Base-by-base conservation (phyloP, 2,888 invertebrate species). In the Cheilosia vernalis region DNA sequence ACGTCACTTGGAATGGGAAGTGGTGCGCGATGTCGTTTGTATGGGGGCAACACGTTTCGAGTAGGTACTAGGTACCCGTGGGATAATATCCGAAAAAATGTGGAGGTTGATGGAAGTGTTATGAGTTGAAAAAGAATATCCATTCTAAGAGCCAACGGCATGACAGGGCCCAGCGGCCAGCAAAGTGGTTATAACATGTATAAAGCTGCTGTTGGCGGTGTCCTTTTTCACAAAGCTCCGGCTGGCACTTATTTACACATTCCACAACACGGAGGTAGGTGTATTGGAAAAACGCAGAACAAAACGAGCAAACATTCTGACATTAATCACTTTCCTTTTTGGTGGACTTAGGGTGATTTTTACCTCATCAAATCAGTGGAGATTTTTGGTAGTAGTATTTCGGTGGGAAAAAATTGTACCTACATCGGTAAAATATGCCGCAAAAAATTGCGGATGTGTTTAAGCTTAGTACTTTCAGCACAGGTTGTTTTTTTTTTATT, bases 271-370 rank as follows among this genome's bases (percentile, higher is more conserved):
- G 42, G 37, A 40, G 6, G 37, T 4, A 21, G 30, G 9, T 30
- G 9, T 9, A 30, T 9, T 30, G 30, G 9, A 9, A 30, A 9
- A 30, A 30, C 10, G 17, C 47, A 33, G 44, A 61, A 42, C 53
- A 53, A 53, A n/a, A 27, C 13, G 61, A 61, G 51, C 27, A 53
- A 53, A 53, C 61, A 61, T 61, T 61, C 61, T 61, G 72, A 61
- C 61, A 72, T 72, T 72, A 72, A 72, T 72, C 72, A 72, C 72
- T 51, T 51, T 19, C 4, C 6, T 53, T n/a, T 42, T n/a, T 30
- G 51, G 42, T 53, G 53, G 72, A 61, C 53, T 61, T 33, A 21
- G 61, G 72, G 33, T 17, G 42, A 61, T 70, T 72, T 61, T 42
- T 61, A 61, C 53, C 40, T 72, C 60, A 53, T 53, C 61, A 61